Base-by-base conservation (phyloP, 2,113 vertebrate genomes). In the Struthio camelus region DNA sequence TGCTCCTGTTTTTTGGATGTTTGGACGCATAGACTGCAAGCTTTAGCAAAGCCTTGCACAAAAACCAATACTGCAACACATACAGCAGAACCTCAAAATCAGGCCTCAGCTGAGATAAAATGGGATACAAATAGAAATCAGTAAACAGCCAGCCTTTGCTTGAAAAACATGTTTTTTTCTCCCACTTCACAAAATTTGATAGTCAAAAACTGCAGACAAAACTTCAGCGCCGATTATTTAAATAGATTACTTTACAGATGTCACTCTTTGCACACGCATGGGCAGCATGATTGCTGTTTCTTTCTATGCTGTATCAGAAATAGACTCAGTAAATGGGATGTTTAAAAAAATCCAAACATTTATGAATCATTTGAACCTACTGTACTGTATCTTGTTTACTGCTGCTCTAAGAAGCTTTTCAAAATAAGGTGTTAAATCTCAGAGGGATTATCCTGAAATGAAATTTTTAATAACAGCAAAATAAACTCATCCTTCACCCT, bases 391-490 rank as follows among this genome's bases (percentile, higher is more conserved):
- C 92, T 94, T 94, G 91, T 96, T 96, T 95, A 94, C 89, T 87
- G 87, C 89, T 95, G 89, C 93, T 96, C 94, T 77, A 91, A 81
- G 80, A 96, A 96, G 77, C 75, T 92, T 75, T 87, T 83, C 78
- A 93, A 95, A 97, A 89, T 94, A 96, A 96, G 13, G 40, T 95
- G 91, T 87, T 93, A 94, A 80, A 78, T 87, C 95, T 96, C 96
- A 89, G 80, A 96, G 92, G 91, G 89, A 95, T 95, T 93, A 93
- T 94, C 88, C 86, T 82, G 86, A 95, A 96, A 96, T 95, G 80
- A 94, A 92, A 85, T 96, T 95, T 96, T 95, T 95, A 95, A 96
- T 92, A 96, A 96, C 84, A 90, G 88, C 85, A 96, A 96, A 96
- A 95, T 96, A 96, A 97, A 96, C 86, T 85, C 84, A 96, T 96